Evolutionary conservation across 2,888 invertebrate genomes (phyloP).

Genomic region (Mythimna loreyi): DNA sequence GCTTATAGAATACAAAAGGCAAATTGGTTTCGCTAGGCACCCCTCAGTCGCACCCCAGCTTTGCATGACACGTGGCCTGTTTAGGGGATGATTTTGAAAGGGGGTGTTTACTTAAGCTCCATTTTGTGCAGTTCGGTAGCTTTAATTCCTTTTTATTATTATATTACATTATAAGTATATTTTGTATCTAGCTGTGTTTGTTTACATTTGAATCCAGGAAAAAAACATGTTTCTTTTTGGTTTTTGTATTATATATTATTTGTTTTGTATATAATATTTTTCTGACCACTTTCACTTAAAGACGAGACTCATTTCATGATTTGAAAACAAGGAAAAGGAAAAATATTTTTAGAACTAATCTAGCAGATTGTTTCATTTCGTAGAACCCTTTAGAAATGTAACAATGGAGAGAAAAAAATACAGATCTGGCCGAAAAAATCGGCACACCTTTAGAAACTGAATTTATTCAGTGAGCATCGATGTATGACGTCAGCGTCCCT

Average conservation of each 20-base stretch:
- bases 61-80: slow-evolving; percentile 84
- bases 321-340: neutral
- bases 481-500: slow-evolving; percentile 61
- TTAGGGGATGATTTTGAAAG: slow-evolving; percentile 77
- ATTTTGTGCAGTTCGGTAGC: slow-evolving; percentile 57
- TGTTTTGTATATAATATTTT: too few relatives aligned
- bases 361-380: neutral
- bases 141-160: slow-evolving; percentile 54
- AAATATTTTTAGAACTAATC: neutral
- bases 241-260: too few relatives aligned
- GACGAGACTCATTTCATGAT: neutral
- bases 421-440: slow-evolving; percentile 29
- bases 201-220: slow-evolving; percentile 19
- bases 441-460: slow-evolving; percentile 23
- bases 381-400: slow-evolving; percentile 22
- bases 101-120: slow-evolving; percentile 65
- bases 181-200: slow-evolving; percentile 5
- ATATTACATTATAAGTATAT: slow-evolving; percentile 33
- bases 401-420: slow-evolving; percentile 24
- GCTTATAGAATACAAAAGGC: slow-evolving; percentile 79
- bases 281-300: neutral
- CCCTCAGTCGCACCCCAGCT: slow-evolving; percentile 78
- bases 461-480: slow-evolving; percentile 50
- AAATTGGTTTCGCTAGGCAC: slow-evolving; percentile 84
- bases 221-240: slow-evolving; percentile 5